Percentiles rank a stretch among this genome's conserved stretches.
These are phyloP conservation scores for Venusia cambrica DNA, from an alignment of 2,888 invertebrate species.

Conservation along the genomic window DNA sequence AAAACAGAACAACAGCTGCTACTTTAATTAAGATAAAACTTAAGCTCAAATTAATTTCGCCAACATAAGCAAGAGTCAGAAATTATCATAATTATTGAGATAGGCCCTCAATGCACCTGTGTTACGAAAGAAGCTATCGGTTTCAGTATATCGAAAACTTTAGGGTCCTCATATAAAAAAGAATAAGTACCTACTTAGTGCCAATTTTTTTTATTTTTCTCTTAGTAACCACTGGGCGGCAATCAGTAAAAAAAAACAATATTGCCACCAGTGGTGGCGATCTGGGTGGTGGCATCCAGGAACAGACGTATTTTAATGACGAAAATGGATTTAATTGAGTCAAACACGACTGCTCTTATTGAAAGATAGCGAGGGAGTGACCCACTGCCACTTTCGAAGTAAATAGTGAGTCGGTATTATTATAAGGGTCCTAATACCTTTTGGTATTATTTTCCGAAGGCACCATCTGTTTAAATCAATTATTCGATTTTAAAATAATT, in stretches of 20 bases:
- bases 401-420: background rate
- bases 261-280: no score
- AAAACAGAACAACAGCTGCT: no score
- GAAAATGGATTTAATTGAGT: conserved; percentile 68
- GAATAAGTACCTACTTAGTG: no score
- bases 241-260: no score
- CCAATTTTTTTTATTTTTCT: no score
- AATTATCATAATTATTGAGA: conserved; percentile 18
- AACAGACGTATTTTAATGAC: conserved; percentile 71
- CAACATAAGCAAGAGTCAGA: no score
- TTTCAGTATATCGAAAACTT: conserved; percentile 49
- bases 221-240: no score
- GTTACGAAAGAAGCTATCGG: conserved; percentile 19
- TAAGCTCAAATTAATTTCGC: conserved; percentile 9
- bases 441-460: no score
- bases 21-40: conserved; percentile 9
- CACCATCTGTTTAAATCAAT: no score
- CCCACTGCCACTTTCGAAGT: conserved; percentile 49
- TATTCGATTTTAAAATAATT: no score
- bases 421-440: conserved; percentile 1
- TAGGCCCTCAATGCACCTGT: conserved; percentile 41
- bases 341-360: conserved; percentile 59
- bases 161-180: conserved; percentile 55
- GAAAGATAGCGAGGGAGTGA: conserved; percentile 72
- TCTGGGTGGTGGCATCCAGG: no score